Evolutionary conservation across 2,888 invertebrate species (phyloP).

Genomic region (Mesoligia furuncula): DNA sequence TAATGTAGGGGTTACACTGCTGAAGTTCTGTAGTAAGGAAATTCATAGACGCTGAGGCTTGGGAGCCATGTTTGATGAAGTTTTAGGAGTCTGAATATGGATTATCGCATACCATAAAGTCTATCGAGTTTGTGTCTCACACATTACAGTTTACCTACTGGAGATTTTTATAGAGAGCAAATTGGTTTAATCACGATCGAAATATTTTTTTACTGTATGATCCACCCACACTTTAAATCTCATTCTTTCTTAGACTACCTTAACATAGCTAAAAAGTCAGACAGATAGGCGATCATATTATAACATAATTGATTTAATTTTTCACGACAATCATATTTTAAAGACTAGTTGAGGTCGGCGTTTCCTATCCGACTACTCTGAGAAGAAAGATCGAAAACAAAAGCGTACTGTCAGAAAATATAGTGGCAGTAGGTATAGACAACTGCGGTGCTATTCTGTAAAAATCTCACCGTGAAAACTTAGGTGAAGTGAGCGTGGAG

Average conservation of each 20-base stretch:
- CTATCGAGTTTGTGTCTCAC: neutral
- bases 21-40: conserved; percentile 37
- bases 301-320: neutral
- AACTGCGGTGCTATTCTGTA: too few species aligned
- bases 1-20: conserved; percentile 43
- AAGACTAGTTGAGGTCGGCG: neutral
- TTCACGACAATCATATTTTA: neutral
- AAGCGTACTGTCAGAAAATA: neutral
- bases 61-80: conserved; percentile 3
- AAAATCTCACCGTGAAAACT: too few species aligned
- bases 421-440: too few species aligned
- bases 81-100: neutral
- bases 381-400: neutral
- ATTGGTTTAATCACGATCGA: neutral
- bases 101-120: neutral
- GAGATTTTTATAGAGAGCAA: too few species aligned
- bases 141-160: neutral
- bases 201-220: neutral
- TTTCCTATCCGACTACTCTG: neutral
- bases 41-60: conserved; percentile 4
- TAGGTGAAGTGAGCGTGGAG: too few species aligned
- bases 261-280: neutral
- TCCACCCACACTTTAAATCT: neutral
- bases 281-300: neutral
- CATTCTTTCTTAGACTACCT: neutral